Conservation (phyloP, 2,113 vertebrate species). For the Calidris pygmaea region DNA sequence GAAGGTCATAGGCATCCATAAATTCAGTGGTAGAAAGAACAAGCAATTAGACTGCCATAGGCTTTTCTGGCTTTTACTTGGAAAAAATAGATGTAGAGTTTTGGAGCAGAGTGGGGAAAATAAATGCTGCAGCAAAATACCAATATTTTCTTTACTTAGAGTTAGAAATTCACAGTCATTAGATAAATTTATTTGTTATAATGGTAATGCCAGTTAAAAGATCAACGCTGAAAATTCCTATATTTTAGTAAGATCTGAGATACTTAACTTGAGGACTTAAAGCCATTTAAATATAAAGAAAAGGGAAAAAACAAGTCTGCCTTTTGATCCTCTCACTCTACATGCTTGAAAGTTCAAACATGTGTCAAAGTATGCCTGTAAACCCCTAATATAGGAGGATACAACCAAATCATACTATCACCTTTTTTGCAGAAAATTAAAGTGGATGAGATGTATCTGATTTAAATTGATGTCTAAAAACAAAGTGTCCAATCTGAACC, state of each 20-base stretch:
- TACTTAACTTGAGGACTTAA: background rate
- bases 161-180: background rate
- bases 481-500: background rate
- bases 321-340: background rate
- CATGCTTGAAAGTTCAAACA: background rate
- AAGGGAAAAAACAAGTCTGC: background rate
- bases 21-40: background rate
- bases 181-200: background rate
- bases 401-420: background rate
- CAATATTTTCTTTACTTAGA: background rate
- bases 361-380: background rate
- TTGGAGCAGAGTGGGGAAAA: background rate
- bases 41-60: background rate
- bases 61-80: background rate
- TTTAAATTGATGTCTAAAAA: background rate
- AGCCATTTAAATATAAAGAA: background rate
- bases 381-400: background rate
- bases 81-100: background rate
- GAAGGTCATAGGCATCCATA: background rate
- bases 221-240: background rate
- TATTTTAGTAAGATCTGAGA: background rate
- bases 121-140: background rate
- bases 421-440: background rate
- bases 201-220: background rate
- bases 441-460: background rate